These are phyloP conservation scores for Ephialtes manifestator DNA, from an alignment of 2,888 invertebrate species.

Conservation along the genomic window DNA sequence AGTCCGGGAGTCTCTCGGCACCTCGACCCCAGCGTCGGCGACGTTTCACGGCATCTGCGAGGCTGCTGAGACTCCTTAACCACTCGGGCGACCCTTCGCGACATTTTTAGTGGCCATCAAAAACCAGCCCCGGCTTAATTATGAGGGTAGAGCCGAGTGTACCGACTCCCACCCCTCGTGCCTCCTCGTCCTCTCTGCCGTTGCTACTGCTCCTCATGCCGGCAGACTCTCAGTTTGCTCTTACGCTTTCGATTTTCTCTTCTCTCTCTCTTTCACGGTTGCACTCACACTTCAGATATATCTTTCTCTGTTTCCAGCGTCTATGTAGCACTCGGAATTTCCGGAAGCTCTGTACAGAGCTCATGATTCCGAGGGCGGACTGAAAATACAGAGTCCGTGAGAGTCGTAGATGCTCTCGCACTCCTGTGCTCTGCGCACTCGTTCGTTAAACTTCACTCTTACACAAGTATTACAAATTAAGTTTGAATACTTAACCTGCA, in stretches of 20 bases:
- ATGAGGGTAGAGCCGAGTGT: slow-evolving; percentile 74
- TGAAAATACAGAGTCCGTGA: slow-evolving; percentile 32
- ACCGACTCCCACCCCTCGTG: slow-evolving; percentile 36
- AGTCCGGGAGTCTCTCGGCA: slow-evolving; percentile 52
- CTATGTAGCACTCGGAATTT: slow-evolving; percentile 36
- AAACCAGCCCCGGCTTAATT: slow-evolving; percentile 84
- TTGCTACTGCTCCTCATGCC: slow-evolving; percentile 47
- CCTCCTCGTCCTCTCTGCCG: slow-evolving; percentile 35
- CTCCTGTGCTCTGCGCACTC: slow-evolving; percentile 23
- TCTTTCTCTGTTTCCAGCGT: background rate
- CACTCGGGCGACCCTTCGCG: slow-evolving; percentile 82
- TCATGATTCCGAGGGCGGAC: slow-evolving; percentile 14
- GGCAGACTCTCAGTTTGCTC: slow-evolving; percentile 43
- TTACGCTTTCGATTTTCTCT: slow-evolving; percentile 49
- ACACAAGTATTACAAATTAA: slow-evolving; percentile 10
- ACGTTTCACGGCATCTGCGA: slow-evolving; percentile 54
- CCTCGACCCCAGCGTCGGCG: slow-evolving; percentile 46
- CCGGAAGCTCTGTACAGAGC: slow-evolving; percentile 30
- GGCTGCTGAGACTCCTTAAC: slow-evolving; percentile 81
- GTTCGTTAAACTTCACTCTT: slow-evolving; percentile 44
- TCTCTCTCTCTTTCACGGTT: slow-evolving; percentile 46
- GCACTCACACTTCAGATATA: background rate
- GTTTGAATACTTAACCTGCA: slow-evolving; percentile 8
- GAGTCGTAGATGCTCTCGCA: slow-evolving; percentile 23
- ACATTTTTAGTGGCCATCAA: slow-evolving; percentile 86